These are phyloP conservation scores for Cyclargus thomasi DNA, from an alignment of 1,140 invertebrate genomes.

Conservation along the genomic window DNA sequence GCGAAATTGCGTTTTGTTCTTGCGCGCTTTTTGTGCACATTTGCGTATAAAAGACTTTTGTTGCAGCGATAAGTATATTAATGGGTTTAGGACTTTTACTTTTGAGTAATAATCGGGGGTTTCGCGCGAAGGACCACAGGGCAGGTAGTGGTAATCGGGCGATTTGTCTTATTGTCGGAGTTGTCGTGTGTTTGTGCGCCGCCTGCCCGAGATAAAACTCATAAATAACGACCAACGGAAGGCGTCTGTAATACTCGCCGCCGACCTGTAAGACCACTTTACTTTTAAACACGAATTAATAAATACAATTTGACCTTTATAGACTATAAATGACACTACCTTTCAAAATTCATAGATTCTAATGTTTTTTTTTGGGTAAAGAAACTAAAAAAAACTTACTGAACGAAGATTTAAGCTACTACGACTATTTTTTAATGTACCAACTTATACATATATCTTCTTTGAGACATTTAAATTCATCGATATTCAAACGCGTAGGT, in stretches of 20 bases:
- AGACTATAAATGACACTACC: neutral
- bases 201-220: slow-evolving; percentile 67
- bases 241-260: slow-evolving; percentile 62
- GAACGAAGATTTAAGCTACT: no score
- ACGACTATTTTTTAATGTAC: neutral
- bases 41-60: slow-evolving; percentile 51
- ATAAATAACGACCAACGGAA: slow-evolving; percentile 70
- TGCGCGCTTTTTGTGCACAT: slow-evolving; percentile 22
- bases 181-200: slow-evolving; percentile 69
- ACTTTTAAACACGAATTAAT: slow-evolving; percentile 10
- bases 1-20: slow-evolving; percentile 40
- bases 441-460: neutral
- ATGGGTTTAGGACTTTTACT: slow-evolving; percentile 63
- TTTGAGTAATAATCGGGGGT: slow-evolving; percentile 50
- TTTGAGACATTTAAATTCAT: neutral
- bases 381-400: no score
- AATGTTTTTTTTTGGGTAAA: no score
- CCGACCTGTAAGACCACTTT: slow-evolving; percentile 50
- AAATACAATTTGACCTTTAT: neutral
- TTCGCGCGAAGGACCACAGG: slow-evolving; percentile 61
- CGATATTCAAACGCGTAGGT: neutral
- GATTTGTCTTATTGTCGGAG: slow-evolving; percentile 73
- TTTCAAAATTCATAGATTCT: no score
- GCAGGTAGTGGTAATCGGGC: slow-evolving; percentile 71
- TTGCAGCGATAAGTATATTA: slow-evolving; percentile 62